Base-by-base conservation (phyloP, 2,113 vertebrate genomes). In the Pseudopodoces humilis region DNA sequence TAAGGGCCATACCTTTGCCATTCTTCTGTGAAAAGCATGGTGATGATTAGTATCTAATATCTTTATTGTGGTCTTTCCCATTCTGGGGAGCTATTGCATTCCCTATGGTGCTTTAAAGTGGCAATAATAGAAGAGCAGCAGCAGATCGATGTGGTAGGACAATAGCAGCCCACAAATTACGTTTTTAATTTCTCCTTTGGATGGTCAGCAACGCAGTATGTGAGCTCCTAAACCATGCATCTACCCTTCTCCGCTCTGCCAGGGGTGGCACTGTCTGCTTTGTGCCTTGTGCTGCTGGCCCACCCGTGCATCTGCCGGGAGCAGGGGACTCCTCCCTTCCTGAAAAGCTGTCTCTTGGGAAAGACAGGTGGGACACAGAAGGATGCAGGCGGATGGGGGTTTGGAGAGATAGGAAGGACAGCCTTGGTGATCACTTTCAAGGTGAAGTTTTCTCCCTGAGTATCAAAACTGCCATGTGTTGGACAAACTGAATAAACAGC, bases 341-440 rank as follows among this genome's bases (percentile, higher is more conserved):
- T 63, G 82, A 21, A 21, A 44, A 58, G 10, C 18, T 12, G 5
- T 31, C 9, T 23, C 13, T 23, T 23, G 24, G 52, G 15, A 76
- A 76, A 18, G 58, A 47, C 37, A 65, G 49, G 46, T 8, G 30
- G 33, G 39, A 39, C 39, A 39, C 39, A 39, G 39, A 39, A 39
- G 11, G 49, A 11, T 31, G 19, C 0, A 0, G 23, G 35, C 0
- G 0, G 9, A 22, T 67, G 37, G 27, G 31, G 23, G 22, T 58
- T 43, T 67, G 81, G 16, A 86, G 35, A 74, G 12, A 28, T 13
- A 39, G 39, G 39, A 39, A 56, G 41, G 15, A 56, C 18, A 41
- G 65, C 19, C 22, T 39, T 24, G 25, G 35, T 8, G 24, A 44
- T 68, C 14, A 4, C 11, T 78, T 88, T 9, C 44, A 82, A 55